Evolutionary conservation across 2,113 vertebrate species (phyloP).

Genomic region (Sterna hirundo): DNA sequence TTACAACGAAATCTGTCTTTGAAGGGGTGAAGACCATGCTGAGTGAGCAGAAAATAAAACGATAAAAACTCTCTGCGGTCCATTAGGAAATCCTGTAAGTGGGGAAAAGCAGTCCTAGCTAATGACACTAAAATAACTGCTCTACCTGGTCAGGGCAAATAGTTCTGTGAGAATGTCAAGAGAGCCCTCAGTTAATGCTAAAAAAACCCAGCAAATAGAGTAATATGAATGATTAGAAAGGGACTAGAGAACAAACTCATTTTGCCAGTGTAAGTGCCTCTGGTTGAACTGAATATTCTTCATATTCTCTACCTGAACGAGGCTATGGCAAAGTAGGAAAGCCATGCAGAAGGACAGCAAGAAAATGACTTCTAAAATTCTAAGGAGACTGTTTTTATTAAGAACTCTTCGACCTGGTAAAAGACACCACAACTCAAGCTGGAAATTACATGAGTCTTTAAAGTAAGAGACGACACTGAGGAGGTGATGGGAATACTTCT

Average conservation of each 20-base stretch:
- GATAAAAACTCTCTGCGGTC: neutral
- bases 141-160: neutral
- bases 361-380: neutral
- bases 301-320: neutral
- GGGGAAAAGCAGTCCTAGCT: neutral
- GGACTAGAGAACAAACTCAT: neutral
- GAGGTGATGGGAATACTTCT: neutral
- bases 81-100: neutral
- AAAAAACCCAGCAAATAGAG: neutral
- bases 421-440: neutral
- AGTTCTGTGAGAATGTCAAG: neutral
- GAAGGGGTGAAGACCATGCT: neutral
- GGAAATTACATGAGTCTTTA: neutral
- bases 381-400: neutral
- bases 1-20: neutral
- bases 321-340: neutral
- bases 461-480: neutral
- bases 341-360: neutral
- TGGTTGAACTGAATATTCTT: neutral
- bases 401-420: neutral
- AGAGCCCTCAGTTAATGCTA: neutral
- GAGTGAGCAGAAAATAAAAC: neutral
- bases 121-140: neutral
- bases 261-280: neutral
- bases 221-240: neutral